A percentile compares a stretch with the other conserved stretches of the same genome.
Evolutionary conservation across 1,140 invertebrate genomes (phyloP).

Genomic region (Aphaenogaster rudis): DNA sequence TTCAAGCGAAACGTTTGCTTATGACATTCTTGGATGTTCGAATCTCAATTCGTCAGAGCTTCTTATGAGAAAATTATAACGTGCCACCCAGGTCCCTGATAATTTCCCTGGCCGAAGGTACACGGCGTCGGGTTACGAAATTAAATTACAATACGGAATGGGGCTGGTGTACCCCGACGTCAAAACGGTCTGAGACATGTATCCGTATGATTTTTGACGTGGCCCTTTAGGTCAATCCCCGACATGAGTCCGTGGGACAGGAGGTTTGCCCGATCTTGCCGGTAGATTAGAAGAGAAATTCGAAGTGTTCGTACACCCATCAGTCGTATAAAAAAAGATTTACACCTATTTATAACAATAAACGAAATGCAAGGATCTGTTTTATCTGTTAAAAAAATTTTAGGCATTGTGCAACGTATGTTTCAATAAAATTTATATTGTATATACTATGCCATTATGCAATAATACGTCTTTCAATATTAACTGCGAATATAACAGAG

Average conservation of each 20-base stretch:
- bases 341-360: neutral
- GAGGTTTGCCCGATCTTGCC: constrained; percentile 50
- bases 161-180: constrained; percentile 48
- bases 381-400: neutral
- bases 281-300: constrained; percentile 55
- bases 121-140: constrained; percentile 81
- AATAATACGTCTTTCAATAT: neutral
- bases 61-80: constrained; percentile 67
- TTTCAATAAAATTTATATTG: constrained; percentile 4
- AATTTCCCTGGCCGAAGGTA: constrained; percentile 69
- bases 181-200: constrained; percentile 30
- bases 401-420: neutral
- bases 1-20: neutral
- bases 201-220: constrained; percentile 64
- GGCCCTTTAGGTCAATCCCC: constrained; percentile 56
- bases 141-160: constrained; percentile 82
- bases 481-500: constrained; percentile 11
- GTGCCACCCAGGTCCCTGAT: constrained; percentile 59
- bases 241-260: constrained; percentile 70
- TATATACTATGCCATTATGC: neutral
- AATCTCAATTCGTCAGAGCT: constrained; percentile 24
- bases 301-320: neutral
- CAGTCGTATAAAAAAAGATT: constrained; percentile 3
- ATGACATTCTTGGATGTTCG: neutral
- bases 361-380: neutral